phyloP scores from a whole-genome alignment of 2,797 vertebrate genomes.

The Botia kubotai region DNA sequence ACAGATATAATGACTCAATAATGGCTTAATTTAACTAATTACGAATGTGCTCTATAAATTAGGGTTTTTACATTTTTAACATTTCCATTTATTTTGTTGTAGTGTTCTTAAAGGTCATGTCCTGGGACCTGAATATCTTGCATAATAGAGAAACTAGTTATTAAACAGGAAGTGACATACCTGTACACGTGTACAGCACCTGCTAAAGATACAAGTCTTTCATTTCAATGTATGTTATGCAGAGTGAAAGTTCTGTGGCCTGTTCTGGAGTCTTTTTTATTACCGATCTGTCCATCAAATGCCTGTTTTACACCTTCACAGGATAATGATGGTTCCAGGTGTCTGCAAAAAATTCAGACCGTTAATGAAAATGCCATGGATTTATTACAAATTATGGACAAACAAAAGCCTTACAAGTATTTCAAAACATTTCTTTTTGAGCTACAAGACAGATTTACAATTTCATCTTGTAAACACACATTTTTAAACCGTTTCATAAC shows the following conservation, averaged over 20 bases:
- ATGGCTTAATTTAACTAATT: not conserved
- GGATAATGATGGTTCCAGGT: not conserved
- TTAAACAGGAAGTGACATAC: slow-evolving; percentile 40
- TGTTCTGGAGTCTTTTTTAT: not conserved
- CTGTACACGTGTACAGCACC: not conserved
- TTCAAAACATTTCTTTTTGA: not conserved
- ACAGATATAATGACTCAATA: not conserved
- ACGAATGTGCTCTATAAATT: not conserved
- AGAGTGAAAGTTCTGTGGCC: not conserved
- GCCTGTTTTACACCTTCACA: not conserved
- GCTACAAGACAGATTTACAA: not conserved
- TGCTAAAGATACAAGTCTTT: not conserved
- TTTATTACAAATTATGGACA: no score
- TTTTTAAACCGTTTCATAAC: not conserved
- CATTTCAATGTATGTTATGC: not conserved
- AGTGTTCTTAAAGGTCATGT: not conserved
- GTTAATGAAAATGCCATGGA: no score
- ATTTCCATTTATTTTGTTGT: slow-evolving; percentile 59
- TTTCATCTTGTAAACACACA: not conserved
- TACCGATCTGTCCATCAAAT: no score
- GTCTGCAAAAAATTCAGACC: not conserved
- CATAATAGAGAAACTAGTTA: slow-evolving; percentile 32
- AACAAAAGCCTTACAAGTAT: not conserved
- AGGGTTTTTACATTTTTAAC: slow-evolving; percentile 64
- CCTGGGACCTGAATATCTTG: not conserved